Conservation (phyloP, 37 sponge, comb jelly and placozoan genomes). For the Geodia barretti region DNA sequence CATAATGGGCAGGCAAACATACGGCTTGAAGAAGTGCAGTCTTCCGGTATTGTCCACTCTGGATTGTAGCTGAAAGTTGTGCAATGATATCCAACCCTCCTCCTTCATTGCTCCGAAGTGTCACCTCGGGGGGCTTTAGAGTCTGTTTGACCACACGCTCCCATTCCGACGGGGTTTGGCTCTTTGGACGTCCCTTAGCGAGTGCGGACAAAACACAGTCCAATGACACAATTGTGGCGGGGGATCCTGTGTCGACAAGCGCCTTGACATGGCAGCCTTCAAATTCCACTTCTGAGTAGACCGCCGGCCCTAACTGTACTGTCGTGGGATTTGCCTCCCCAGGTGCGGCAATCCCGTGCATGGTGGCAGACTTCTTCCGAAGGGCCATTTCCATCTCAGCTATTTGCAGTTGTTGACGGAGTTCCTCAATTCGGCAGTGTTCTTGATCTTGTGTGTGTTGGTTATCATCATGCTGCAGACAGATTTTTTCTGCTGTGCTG, state of each 20-base stretch:
- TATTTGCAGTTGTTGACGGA: slow-evolving; percentile 2
- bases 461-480: too few relatives aligned
- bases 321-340: background rate
- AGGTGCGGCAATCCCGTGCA: background rate
- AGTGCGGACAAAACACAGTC: background rate
- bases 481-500: too few relatives aligned
- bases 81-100: background rate
- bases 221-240: background rate
- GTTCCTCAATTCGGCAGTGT: background rate
- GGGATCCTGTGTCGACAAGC: background rate
- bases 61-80: background rate
- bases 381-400: background rate
- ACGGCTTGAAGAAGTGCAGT: too few relatives aligned
- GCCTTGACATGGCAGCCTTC: background rate
- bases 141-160: background rate
- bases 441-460: background rate
- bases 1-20: too few relatives aligned
- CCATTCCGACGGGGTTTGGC: background rate
- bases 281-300: background rate
- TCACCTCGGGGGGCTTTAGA: background rate
- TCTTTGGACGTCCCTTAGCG: background rate
- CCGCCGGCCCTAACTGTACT: background rate
- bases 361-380: background rate
- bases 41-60: too few relatives aligned
- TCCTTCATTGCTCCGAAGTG: slow-evolving; percentile 10